A percentile compares a stretch with the other conserved stretches of the same genome.
Evolutionary conservation across 2,888 invertebrate genomes (phyloP).

Genomic region (Vandiemenella viatica): DNA sequence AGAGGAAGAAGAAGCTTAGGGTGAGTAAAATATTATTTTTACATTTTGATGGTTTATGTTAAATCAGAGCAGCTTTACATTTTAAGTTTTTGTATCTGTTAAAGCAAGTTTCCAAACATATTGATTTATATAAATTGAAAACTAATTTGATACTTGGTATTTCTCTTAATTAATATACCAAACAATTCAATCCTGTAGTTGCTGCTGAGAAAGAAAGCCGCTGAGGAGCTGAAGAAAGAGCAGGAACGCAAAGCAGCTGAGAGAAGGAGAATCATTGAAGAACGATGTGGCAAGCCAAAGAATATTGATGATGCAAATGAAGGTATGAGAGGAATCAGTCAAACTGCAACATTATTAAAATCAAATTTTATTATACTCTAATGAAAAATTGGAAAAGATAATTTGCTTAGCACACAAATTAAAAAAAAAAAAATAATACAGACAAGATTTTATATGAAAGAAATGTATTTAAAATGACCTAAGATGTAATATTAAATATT

Average conservation of each 20-base stretch:
- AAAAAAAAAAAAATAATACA: too few species aligned
- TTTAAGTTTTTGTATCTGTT: not conserved
- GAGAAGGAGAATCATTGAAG: constrained; percentile 91
- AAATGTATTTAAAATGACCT: too few species aligned
- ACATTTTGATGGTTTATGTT: not conserved
- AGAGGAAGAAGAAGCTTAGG: constrained; percentile 99
- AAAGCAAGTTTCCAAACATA: not conserved
- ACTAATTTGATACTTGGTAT: too few species aligned
- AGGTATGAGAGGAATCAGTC: constrained; percentile 62
- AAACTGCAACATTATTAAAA: too few species aligned
- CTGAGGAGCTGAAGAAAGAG: constrained; percentile 98
- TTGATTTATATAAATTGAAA: too few species aligned
- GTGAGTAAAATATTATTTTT: constrained; percentile 40
- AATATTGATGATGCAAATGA: constrained; percentile 83
- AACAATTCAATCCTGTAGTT: constrained; percentile 59
- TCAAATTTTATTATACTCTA: too few species aligned
- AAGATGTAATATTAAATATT: too few species aligned
- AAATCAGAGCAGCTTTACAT: not conserved
- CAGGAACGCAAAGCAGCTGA: constrained; percentile 98
- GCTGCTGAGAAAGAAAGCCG: constrained; percentile 99
- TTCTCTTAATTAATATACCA: too few species aligned
- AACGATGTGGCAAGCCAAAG: constrained; percentile 86
- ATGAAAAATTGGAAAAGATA: too few species aligned
- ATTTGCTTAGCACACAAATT: too few species aligned
- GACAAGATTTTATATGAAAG: too few species aligned